A percentile compares a stretch with the other conserved stretches of the same genome.
Conservation (phyloP, 2,113 vertebrate species). For the Bettongia penicillata region DNA sequence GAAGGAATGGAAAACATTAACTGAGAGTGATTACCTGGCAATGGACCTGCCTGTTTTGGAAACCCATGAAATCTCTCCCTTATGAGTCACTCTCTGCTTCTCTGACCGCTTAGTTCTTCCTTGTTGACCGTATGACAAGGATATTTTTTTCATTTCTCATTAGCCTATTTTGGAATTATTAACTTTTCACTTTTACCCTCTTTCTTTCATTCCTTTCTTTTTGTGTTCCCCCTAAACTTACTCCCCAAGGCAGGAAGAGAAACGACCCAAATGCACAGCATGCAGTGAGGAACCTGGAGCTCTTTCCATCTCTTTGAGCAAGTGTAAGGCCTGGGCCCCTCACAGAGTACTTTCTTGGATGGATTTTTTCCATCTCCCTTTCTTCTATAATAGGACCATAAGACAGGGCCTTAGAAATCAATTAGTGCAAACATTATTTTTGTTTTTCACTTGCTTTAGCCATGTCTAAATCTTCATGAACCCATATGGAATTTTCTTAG, state of each 20-base stretch:
- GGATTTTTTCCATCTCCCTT: neutral
- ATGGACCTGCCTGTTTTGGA: neutral
- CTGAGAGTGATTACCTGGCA: neutral
- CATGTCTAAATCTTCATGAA: neutral
- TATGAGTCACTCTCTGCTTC: slow-evolving; percentile 3
- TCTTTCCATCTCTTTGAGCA: neutral
- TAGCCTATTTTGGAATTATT: neutral
- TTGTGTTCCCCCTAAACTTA: neutral
- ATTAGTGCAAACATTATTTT: neutral
- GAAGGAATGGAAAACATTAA: slow-evolving; percentile 8
- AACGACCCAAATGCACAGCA: neutral
- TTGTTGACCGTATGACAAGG: neutral
- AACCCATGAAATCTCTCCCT: neutral
- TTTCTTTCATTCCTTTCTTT: neutral
- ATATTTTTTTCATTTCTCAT: neutral
- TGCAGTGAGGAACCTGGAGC: neutral
- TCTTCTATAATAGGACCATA: neutral
- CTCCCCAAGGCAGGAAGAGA: neutral
- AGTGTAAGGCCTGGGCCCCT: neutral
- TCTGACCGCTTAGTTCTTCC: neutral
- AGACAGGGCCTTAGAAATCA: neutral
- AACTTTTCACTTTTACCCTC: neutral
- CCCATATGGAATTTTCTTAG: neutral
- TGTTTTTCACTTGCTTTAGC: neutral
- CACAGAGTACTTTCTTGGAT: neutral